phyloP scores from a whole-genome alignment of 2,888 invertebrate genomes.

The Tolmerus cingulatus region DNA sequence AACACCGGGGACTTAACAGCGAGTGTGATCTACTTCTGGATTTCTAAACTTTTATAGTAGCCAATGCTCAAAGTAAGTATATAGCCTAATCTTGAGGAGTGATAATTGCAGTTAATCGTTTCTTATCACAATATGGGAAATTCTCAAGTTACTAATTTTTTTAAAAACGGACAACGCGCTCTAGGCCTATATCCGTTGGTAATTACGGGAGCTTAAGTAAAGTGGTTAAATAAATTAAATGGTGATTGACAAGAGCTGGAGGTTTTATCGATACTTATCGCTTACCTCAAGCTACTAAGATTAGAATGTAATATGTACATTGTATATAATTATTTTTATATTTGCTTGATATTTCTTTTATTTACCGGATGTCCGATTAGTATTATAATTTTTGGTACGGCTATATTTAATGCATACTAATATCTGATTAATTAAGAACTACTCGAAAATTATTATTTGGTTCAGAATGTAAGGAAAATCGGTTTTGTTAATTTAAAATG shows the following conservation, averaged over 20 bases:
- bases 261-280: neutral
- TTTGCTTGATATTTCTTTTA: too few species aligned
- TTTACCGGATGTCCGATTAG: too few species aligned
- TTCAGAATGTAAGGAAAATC: too few species aligned
- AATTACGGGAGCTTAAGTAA: neutral
- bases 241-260: neutral
- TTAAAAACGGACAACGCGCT: neutral
- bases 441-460: too few species aligned
- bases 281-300: neutral
- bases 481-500: too few species aligned
- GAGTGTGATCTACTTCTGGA: neutral
- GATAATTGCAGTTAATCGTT: neutral
- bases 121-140: neutral
- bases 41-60: neutral
- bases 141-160: neutral
- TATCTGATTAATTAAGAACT: too few species aligned
- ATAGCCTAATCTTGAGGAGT: neutral
- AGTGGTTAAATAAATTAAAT: neutral
- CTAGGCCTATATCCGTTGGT: neutral
- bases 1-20: neutral
- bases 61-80: neutral
- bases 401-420: too few species aligned
- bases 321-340: too few species aligned
- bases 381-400: too few species aligned
- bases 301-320: too few species aligned